Evolutionary conservation across 2,888 invertebrate species (phyloP).

Genomic region (Alitta virens): DNA sequence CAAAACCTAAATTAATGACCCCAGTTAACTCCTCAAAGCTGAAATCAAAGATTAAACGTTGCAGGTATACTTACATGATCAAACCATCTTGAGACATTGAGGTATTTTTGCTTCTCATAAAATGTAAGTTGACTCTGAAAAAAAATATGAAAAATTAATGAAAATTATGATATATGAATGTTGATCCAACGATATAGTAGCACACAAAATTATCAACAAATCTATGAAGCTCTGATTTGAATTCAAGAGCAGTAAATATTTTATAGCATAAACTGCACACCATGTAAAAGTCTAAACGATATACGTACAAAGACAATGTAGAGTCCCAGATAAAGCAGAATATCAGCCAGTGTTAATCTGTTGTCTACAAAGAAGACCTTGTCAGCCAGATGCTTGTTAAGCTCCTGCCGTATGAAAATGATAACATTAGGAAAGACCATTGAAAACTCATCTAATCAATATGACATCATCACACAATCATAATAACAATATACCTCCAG

Average conservation of each 20-base stretch:
- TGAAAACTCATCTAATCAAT: not conserved
- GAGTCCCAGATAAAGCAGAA: constrained; percentile 41
- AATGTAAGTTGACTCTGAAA: constrained; percentile 42
- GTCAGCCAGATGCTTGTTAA: constrained; percentile 41
- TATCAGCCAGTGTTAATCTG: constrained; percentile 39
- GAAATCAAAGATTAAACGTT: no score
- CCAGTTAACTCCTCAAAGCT: no score
- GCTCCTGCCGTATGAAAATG: constrained; percentile 35
- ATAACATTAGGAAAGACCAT: not conserved
- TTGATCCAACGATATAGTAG: no score
- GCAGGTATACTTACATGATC: constrained; percentile 48
- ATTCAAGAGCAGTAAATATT: no score
- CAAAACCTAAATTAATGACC: no score
- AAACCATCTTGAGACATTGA: constrained; percentile 48
- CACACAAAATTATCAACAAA: no score
- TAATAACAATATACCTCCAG: constrained; percentile 12
- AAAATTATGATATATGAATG: no score
- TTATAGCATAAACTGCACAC: not conserved
- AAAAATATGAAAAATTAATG: not conserved
- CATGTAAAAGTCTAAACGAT: not conserved
- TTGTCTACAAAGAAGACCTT: constrained; percentile 45
- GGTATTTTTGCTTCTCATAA: constrained; percentile 44
- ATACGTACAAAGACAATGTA: constrained; percentile 40
- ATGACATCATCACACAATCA: not conserved
- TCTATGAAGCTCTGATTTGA: no score